These are phyloP conservation scores for Menidia menidia DNA, from an alignment of 2,797 vertebrate species.

Conservation along the genomic window DNA sequence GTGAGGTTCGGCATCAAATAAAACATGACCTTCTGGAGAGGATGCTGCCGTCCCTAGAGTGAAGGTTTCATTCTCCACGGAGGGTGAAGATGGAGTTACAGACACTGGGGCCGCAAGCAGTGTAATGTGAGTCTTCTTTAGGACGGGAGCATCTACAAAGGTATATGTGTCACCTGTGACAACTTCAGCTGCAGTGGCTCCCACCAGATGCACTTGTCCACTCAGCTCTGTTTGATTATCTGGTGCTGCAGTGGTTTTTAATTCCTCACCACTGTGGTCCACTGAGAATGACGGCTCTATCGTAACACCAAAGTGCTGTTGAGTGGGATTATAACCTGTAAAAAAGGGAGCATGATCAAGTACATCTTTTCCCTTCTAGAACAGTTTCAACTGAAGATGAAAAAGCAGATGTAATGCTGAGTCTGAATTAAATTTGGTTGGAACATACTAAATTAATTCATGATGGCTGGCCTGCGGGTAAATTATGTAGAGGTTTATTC, in stretches of 20 bases:
- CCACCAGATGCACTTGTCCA: conserved; percentile 18
- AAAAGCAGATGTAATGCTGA: neutral
- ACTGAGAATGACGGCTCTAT: conserved; percentile 14
- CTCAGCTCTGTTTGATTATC: conserved; percentile 37
- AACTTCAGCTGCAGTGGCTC: conserved; percentile 27
- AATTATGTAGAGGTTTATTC: neutral
- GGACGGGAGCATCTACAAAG: conserved; percentile 20
- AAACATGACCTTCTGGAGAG: conserved; percentile 41
- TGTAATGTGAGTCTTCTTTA: conserved; percentile 27
- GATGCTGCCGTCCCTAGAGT: conserved; percentile 45
- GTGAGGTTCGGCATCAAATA: conserved; percentile 28
- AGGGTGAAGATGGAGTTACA: conserved; percentile 23
- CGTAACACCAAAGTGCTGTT: conserved; percentile 18
- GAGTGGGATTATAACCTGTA: conserved; percentile 50
- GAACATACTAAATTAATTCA: neutral
- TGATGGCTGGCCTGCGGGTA: neutral
- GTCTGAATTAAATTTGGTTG: neutral
- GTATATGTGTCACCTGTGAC: conserved; percentile 27
- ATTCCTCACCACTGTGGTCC: conserved; percentile 24
- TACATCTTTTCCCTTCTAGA: neutral
- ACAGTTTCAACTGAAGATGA: neutral
- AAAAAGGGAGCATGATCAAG: neutral
- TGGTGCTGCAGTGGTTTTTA: conserved; percentile 21
- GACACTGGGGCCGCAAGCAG: conserved; percentile 41
- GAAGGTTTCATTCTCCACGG: conserved; percentile 50